Conservation (phyloP, 1,140 invertebrate species). For the Manduca sexta region DNA sequence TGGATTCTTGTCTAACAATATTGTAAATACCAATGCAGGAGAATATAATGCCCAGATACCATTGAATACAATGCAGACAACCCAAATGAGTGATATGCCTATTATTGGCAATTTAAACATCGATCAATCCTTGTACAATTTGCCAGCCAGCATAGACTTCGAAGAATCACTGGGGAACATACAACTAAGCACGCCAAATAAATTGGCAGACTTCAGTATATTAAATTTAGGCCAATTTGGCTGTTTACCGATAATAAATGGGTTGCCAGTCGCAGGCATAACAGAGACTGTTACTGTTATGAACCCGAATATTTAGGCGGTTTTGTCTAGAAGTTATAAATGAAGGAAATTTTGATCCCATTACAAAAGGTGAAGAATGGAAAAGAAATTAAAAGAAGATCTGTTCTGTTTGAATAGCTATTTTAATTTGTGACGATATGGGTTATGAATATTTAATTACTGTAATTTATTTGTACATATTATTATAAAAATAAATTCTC, state of each 20-base stretch:
- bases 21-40: too few species aligned
- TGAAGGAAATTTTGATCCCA: too few species aligned
- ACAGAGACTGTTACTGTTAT: slow-evolving; percentile 15
- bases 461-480: too few species aligned
- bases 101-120: not conserved
- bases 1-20: too few species aligned
- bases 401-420: not conserved
- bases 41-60: too few species aligned
- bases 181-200: not conserved
- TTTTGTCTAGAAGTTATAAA: too few species aligned
- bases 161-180: too few species aligned
- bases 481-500: too few species aligned
- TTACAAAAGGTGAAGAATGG: too few species aligned
- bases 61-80: too few species aligned
- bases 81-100: not conserved
- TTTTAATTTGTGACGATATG: not conserved
- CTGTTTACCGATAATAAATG: slow-evolving; percentile 17
- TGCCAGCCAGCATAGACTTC: not conserved
- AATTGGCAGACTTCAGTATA: not conserved
- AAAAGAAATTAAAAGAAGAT: too few species aligned
- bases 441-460: too few species aligned
- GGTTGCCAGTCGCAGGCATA: slow-evolving; percentile 17
- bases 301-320: not conserved
- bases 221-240: slow-evolving; percentile 10
- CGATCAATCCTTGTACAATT: not conserved